Percentiles rank a stretch among this genome's conserved stretches.
Conservation (phyloP, 2,113 vertebrate genomes). For the Pelodiscus sinensis region DNA sequence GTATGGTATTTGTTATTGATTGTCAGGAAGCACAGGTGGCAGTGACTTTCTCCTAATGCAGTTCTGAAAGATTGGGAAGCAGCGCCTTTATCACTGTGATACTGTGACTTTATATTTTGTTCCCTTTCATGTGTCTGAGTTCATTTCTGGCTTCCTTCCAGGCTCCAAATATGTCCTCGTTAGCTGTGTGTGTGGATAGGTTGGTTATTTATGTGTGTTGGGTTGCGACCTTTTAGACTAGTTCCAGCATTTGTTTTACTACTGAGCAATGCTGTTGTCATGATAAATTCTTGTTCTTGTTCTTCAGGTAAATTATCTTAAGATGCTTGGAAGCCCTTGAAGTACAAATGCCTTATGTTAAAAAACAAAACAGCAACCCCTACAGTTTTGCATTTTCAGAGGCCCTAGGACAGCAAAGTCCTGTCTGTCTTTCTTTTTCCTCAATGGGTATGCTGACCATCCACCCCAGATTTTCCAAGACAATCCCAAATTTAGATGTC, state of each 20-base stretch:
- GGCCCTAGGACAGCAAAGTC: not conserved
- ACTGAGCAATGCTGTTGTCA: not conserved
- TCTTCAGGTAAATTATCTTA: not conserved
- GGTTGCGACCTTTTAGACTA: slow-evolving; percentile 29
- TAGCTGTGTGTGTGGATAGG: slow-evolving; percentile 5
- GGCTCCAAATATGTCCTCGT: slow-evolving; percentile 22
- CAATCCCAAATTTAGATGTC: no score
- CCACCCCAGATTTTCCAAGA: no score
- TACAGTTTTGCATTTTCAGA: not conserved
- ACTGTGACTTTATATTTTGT: not conserved
- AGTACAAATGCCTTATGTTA: not conserved
- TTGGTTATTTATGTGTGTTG: slow-evolving; percentile 23
- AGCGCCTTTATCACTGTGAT: not conserved
- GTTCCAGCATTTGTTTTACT: slow-evolving; percentile 30
- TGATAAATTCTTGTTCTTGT: not conserved
- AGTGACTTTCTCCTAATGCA: rapidly evolving
- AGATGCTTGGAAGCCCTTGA: not conserved
- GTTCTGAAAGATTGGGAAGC: not conserved
- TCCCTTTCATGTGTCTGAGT: not conserved
- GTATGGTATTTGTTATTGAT: not conserved
- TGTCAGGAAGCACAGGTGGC: not conserved
- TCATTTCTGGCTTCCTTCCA: not conserved
- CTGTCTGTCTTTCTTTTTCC: not conserved
- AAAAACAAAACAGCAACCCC: not conserved
- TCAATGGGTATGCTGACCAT: no score